These are phyloP conservation scores for Nasonovia ribisnigri DNA, from an alignment of 2,888 invertebrate species.

Conservation along the genomic window DNA sequence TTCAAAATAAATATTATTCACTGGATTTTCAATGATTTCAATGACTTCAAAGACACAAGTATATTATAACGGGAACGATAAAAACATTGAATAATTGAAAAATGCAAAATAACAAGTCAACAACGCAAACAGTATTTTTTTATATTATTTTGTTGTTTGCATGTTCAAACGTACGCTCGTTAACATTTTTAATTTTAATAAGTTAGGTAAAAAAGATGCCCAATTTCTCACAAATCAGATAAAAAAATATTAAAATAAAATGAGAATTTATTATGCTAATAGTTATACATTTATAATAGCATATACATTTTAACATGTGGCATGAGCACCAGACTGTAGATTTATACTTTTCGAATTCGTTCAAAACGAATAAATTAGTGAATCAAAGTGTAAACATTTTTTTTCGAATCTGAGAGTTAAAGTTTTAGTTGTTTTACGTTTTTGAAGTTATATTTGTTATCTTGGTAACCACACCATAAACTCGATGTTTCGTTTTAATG, in stretches of 20 bases:
- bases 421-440: not conserved
- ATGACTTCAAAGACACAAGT: not conserved
- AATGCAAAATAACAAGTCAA: not conserved
- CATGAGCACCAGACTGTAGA: not conserved
- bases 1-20: not conserved
- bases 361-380: not conserved
- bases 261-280: not conserved
- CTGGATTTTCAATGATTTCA: not conserved
- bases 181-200: not conserved
- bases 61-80: not conserved
- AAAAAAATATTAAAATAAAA: not conserved
- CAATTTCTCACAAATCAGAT: not conserved
- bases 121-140: not conserved
- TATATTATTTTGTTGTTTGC: not conserved
- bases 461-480: not conserved
- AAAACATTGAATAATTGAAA: not conserved
- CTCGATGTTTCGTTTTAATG: not conserved
- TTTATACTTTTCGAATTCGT: not conserved
- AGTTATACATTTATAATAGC: not conserved
- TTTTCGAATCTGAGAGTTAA: not conserved
- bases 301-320: not conserved
- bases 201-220: not conserved
- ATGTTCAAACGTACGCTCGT: not conserved
- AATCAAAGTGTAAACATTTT: not conserved
- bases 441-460: not conserved